Conservation (phyloP, 2,113 vertebrate species). For the Psettodes erumei region DNA sequence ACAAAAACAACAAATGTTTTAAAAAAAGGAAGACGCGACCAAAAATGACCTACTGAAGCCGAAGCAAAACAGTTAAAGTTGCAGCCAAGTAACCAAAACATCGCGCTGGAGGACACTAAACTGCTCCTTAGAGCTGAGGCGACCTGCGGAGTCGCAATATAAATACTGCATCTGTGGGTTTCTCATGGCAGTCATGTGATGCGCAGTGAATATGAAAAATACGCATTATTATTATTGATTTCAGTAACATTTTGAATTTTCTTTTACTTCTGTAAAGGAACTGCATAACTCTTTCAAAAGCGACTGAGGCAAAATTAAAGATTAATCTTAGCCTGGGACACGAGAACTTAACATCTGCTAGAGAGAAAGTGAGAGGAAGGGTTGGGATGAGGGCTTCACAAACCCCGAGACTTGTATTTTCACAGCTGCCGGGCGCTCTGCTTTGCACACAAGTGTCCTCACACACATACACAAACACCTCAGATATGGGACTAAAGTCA, state of each 20-base stretch:
- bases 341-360: neutral
- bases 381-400: constrained; percentile 27
- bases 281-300: too few species aligned
- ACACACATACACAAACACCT: constrained; percentile 51
- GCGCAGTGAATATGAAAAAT: neutral
- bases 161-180: too few species aligned
- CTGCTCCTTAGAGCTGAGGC: too few species aligned
- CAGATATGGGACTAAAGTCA: constrained; percentile 11
- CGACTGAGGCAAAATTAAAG: too few species aligned
- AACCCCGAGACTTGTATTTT: constrained; percentile 70
- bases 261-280: neutral
- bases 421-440: constrained; percentile 68
- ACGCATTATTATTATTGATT: neutral
- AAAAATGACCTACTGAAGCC: too few species aligned
- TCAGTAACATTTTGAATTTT: neutral
- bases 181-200: neutral
- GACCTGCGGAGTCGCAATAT: neutral
- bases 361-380: constrained; percentile 1
- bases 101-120: too few species aligned
- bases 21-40: too few species aligned
- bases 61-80: neutral
- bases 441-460: constrained; percentile 31
- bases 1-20: too few species aligned
- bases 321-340: neutral
- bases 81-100: neutral